These are phyloP conservation scores for Brachionus asplanchnoidis DNA, from an alignment of 1,140 invertebrate genomes.

Conservation along the genomic window DNA sequence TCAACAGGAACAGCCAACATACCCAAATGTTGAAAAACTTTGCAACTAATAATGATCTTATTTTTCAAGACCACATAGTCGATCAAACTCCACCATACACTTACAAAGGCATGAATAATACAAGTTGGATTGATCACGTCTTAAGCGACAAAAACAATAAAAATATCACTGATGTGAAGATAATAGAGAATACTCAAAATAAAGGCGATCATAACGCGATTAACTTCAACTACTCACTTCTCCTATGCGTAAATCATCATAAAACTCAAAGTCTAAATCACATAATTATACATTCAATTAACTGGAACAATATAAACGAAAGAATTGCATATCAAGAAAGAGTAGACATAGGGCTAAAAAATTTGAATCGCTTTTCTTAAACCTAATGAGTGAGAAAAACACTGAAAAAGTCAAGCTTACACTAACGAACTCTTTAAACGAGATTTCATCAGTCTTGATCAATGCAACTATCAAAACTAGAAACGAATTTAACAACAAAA, in stretches of 20 bases:
- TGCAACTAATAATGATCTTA: too few relatives aligned
- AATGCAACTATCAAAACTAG: neutral
- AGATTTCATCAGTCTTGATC: neutral
- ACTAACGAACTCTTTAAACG: neutral
- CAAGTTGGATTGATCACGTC: too few relatives aligned
- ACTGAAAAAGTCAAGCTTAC: neutral
- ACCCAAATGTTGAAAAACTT: too few relatives aligned
- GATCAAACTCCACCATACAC: too few relatives aligned
- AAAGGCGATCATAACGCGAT: too few relatives aligned
- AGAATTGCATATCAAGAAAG: neutral
- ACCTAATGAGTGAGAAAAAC: neutral
- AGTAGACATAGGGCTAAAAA: neutral
- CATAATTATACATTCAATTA: neutral
- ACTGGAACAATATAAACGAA: neutral
- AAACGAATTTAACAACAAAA: constrained; percentile 10
- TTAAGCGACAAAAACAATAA: too few relatives aligned
- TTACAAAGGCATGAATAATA: too few relatives aligned
- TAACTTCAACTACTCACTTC: too few relatives aligned
- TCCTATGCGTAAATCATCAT: neutral
- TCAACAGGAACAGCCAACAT: too few relatives aligned
- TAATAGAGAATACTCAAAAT: too few relatives aligned
- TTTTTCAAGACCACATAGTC: too few relatives aligned
- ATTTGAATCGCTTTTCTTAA: neutral
- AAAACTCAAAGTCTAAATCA: neutral
- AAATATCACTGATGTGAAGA: too few relatives aligned